Conservation (phyloP, 2,797 vertebrate genomes). For the Gastrophryne carolinensis region DNA sequence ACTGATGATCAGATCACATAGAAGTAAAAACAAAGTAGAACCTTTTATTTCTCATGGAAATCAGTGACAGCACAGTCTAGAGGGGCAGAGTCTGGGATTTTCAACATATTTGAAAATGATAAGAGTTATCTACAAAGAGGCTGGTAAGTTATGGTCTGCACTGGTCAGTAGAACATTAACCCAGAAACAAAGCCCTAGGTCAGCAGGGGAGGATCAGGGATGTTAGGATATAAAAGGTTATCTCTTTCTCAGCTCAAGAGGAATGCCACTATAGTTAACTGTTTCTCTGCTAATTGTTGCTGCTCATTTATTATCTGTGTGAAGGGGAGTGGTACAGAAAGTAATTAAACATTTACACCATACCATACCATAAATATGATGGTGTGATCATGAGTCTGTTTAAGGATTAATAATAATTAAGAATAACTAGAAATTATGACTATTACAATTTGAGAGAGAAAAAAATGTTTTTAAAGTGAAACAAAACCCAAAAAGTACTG, state of each 20-base stretch:
- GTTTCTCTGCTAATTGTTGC: too few relatives aligned
- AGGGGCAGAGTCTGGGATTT: constrained; percentile 35
- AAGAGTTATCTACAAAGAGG: constrained; percentile 37
- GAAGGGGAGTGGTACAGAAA: too few relatives aligned
- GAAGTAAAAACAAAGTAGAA: background rate
- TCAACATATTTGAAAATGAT: constrained; percentile 36
- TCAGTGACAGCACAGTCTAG: constrained; percentile 28
- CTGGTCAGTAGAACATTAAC: constrained; percentile 41
- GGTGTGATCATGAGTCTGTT: too few relatives aligned
- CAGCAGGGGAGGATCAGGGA: constrained; percentile 21
- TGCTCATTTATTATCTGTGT: too few relatives aligned
- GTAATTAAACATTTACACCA: background rate
- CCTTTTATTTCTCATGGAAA: constrained; percentile 16
- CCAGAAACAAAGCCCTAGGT: constrained; percentile 6
- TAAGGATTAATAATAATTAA: too few relatives aligned
- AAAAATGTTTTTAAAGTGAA: too few relatives aligned
- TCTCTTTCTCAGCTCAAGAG: background rate
- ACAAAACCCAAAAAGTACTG: too few relatives aligned
- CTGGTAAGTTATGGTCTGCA: constrained; percentile 23
- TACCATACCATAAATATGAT: background rate
- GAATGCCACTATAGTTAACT: background rate
- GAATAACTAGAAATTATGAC: too few relatives aligned
- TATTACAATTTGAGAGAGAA: too few relatives aligned
- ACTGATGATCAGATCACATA: too few relatives aligned
- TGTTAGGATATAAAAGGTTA: constrained; percentile 13